Conservation (phyloP, 2,113 vertebrate species). For the Verasper variegatus region DNA sequence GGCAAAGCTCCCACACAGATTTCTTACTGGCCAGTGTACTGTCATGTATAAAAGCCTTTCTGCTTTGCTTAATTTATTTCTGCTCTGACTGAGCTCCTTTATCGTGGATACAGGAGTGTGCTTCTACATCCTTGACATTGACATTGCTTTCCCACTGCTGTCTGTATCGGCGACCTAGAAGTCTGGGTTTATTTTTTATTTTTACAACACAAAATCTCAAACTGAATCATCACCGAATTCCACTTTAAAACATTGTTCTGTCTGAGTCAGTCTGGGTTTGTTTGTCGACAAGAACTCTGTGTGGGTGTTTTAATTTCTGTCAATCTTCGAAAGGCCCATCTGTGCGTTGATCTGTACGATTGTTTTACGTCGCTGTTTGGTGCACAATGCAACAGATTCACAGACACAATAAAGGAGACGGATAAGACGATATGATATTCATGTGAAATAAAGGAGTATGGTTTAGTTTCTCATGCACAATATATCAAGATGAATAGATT, state of each 20-base stretch:
- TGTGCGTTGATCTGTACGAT: neutral
- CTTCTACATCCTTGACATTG: neutral
- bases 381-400: neutral
- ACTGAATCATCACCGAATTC: neutral
- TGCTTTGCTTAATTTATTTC: too few relatives aligned
- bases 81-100: too few relatives aligned
- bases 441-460: neutral
- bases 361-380: constrained; percentile 4
- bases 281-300: constrained; percentile 13
- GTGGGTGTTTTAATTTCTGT: constrained; percentile 27
- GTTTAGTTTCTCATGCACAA: neutral
- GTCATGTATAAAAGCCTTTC: too few relatives aligned
- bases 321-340: neutral
- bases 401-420: neutral
- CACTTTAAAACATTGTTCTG: neutral
- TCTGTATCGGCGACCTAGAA: neutral
- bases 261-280: constrained; percentile 25
- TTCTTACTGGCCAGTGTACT: too few relatives aligned
- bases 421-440: neutral
- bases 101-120: too few relatives aligned
- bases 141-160: neutral
- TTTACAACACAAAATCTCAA: neutral
- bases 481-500: too few relatives aligned
- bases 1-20: too few relatives aligned
- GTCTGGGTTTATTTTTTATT: neutral